Conservation (phyloP, 2,888 invertebrate genomes). For the Epinotia ramella region DNA sequence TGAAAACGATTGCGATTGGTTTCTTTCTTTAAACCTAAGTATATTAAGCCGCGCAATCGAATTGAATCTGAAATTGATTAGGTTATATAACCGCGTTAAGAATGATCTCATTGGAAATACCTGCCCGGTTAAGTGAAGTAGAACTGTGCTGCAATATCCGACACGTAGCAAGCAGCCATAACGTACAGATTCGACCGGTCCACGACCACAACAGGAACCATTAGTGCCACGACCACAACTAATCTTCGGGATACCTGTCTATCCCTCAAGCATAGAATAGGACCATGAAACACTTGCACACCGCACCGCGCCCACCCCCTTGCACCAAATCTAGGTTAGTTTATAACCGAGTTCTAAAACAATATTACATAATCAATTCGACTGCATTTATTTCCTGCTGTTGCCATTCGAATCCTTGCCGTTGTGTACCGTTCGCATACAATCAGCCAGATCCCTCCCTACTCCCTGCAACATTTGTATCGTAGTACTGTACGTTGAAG, state of each 20-base stretch:
- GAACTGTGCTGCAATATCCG: constrained; percentile 42
- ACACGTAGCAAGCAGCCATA: constrained; percentile 9
- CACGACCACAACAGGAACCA: background rate
- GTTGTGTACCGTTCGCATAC: no score
- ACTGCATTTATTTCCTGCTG: no score
- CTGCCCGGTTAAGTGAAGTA: constrained; percentile 43
- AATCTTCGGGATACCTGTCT: background rate
- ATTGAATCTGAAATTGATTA: constrained; percentile 27
- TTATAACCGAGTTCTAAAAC: no score
- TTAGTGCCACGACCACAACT: background rate
- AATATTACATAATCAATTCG: no score
- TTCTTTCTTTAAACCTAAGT: constrained; percentile 5
- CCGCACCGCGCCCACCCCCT: no score
- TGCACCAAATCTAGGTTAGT: no score
- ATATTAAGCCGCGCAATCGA: constrained; percentile 4
- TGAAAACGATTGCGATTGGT: background rate
- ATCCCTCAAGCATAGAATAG: background rate
- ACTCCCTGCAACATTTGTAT: no score
- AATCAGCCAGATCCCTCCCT: no score
- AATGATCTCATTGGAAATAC: constrained; percentile 47
- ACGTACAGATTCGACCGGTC: constrained; percentile 1
- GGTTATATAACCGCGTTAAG: constrained; percentile 46
- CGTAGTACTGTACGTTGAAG: no score
- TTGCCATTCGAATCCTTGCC: no score
- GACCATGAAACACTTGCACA: no score